Evolutionary conservation across 2,113 vertebrate genomes (phyloP).

Genomic region (Gallinago media): DNA sequence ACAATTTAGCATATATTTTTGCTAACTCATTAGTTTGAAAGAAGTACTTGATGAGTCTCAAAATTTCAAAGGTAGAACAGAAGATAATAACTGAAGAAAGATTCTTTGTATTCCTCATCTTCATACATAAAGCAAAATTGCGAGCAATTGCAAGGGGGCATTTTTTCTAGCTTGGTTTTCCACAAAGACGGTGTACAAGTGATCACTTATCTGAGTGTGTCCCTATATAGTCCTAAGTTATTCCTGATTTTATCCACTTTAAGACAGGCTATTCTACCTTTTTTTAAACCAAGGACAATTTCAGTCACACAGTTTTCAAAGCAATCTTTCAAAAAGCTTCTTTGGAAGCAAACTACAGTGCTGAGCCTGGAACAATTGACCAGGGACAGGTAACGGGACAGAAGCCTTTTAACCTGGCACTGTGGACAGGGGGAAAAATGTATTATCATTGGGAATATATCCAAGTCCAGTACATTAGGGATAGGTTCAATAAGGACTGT

Average conservation of each 20-base stretch:
- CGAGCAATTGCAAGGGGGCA: not conserved
- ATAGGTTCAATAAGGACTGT: not conserved
- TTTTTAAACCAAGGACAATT: not conserved
- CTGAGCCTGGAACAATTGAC: not conserved
- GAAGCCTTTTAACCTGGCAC: not conserved
- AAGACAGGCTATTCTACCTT: not conserved
- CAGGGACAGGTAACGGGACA: not conserved
- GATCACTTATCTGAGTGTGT: not conserved
- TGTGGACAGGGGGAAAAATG: not conserved
- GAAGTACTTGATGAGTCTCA: not conserved
- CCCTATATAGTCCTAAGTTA: not conserved
- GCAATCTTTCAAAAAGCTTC: not conserved
- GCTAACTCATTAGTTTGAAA: slow-evolving; percentile 36
- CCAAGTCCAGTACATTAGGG: not conserved
- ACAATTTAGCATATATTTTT: slow-evolving; percentile 5
- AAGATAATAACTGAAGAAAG: not conserved
- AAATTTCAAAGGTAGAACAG: slow-evolving; percentile 15
- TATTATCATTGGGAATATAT: not conserved
- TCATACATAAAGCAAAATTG: not conserved
- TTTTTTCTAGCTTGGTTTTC: not conserved
- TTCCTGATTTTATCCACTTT: not conserved
- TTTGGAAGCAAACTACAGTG: not conserved
- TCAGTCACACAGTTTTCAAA: not conserved
- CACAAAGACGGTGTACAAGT: not conserved
- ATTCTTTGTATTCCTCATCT: not conserved